phyloP scores from a whole-genome alignment of 2,888 invertebrate species.

The Athalia cordata region DNA sequence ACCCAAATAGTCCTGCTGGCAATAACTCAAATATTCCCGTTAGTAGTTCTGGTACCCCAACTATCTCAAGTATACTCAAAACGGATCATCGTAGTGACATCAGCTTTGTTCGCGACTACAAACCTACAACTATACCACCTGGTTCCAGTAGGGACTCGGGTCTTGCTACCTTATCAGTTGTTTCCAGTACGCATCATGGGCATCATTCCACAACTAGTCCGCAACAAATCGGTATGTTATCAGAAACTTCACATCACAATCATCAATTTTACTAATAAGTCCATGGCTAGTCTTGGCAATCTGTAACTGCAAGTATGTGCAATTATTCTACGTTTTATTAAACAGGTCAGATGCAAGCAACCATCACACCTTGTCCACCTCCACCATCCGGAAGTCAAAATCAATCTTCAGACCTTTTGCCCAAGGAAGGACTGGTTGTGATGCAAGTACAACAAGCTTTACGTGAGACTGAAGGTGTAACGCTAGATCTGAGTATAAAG shows the following conservation, averaged over 20 bases:
- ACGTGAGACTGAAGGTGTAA: conserved; percentile 79
- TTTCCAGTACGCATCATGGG: conserved; percentile 72
- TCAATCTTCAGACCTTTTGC: conserved; percentile 73
- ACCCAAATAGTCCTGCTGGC: conserved; percentile 75
- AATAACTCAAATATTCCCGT: conserved; percentile 67
- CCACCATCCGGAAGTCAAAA: conserved; percentile 69
- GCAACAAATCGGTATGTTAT: conserved; percentile 65
- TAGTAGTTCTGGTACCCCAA: conserved; percentile 75
- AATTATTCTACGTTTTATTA: conserved; percentile 37
- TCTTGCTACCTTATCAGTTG: conserved; percentile 83
- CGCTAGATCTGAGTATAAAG: conserved; percentile 86
- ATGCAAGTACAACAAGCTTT: conserved; percentile 77
- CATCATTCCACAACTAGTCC: conserved; percentile 70
- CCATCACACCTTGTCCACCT: conserved; percentile 80
- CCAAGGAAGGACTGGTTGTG: conserved; percentile 81
- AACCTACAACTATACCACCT: conserved; percentile 62
- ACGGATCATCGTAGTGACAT: conserved; percentile 76
- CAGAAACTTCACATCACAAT: neutral
- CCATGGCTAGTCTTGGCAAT: neutral
- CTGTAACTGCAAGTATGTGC: neutral
- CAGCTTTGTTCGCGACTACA: conserved; percentile 76
- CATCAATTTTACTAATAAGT: neutral
- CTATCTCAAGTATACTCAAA: conserved; percentile 78
- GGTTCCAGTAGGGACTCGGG: conserved; percentile 66
- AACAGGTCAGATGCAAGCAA: conserved; percentile 76